Evolutionary conservation across 2,113 vertebrate genomes (phyloP), one percentile per base, ranked within the genome.

Genomic region (Numenius arquata): DNA sequence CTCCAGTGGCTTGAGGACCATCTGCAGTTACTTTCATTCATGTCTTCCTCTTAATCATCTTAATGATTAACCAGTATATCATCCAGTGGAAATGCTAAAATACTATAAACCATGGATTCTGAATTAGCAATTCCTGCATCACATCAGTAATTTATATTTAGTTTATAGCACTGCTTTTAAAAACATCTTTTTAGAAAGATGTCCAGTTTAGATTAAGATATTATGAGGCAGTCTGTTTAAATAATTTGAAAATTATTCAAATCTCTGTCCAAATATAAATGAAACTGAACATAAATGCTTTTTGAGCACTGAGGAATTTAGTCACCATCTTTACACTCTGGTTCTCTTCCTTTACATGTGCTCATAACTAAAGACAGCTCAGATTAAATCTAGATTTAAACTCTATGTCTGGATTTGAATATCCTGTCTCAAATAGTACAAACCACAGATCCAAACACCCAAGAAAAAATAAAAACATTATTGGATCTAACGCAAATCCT

Each of bases 11-110:
- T 83, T 73, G 55, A 74, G 78, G 76, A 77, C 21, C 92, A 96
- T 96, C 93, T 96, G 93, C 65, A 94, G 63, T 68, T 48, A 93
- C 76, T 96, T 94, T 84, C 68, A 68, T 86, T 93, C 80, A 58
- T 96, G 93, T 92, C 36, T 75, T 95, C 75, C 61, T 77, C 79
- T 83, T 86, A 92, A 71, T 91, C 68, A 80, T 47, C 56, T 43
- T 61, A 88, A 65, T 77, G 61, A 72, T 74, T 22, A 71, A 36
- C 68, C 83, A 72, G 25, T 93, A 93, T 92, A 93, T 96, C 83
- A 93, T 67, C 65, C 52, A 78, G 68, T 71, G 79, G 63, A 66
- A 88, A 80, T 19, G 48, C 30, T 68, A 80, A 70, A 86, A 52
- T 16, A 36, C 56, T 36, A 52, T 10, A 48, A 90, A 6, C 47